Evolutionary conservation across 1,140 invertebrate genomes (phyloP), one percentile per base, ranked within the genome.

Genomic region (Leptinotarsa texana): DNA sequence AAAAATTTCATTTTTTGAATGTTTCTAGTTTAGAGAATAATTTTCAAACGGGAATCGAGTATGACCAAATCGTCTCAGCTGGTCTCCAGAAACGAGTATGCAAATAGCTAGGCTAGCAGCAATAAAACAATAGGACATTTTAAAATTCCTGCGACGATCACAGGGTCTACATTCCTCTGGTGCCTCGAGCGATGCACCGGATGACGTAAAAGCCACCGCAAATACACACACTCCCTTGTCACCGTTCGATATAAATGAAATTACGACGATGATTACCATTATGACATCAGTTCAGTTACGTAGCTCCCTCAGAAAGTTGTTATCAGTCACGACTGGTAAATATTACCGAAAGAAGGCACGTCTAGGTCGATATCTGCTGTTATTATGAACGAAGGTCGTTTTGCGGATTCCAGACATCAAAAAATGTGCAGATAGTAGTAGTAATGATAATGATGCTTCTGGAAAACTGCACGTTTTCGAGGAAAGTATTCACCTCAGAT

Each of bases 101-200:
- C 66, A 68, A 68, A 68, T 68, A 42, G 24, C 24, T 68, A 33
- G 66, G 51, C 51, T 68, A 42, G 66, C 42, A n/a, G 66, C 66
- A 68, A 42, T 68, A 68, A 42, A 68, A 68, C 66, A 68, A 68
- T 68, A 42, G 66, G 15, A 68, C 4, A 18, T 68, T 68, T 68
- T 68, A 68, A 68, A 68, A 68, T 68, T 68, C 66, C 42, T 42
- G n/a, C 66, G 18, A 68, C 66, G 66, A 68, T 68, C 66, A 68
- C n/a, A 47, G 15, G 15, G 66, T 68, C 66, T 68, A 42, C 66
- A 68, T 68, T 68, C 66, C 66, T 42, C 24, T 47, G 24, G 42
- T n/a, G 27, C 42, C 42, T 68, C 42, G 66, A 42, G 66, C 66
- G 24, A 68, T 68, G 66, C 66, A 68, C 42, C 17, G 51, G 51